Conservation (phyloP, 2,888 invertebrate genomes). For the Diarsia mendica region DNA sequence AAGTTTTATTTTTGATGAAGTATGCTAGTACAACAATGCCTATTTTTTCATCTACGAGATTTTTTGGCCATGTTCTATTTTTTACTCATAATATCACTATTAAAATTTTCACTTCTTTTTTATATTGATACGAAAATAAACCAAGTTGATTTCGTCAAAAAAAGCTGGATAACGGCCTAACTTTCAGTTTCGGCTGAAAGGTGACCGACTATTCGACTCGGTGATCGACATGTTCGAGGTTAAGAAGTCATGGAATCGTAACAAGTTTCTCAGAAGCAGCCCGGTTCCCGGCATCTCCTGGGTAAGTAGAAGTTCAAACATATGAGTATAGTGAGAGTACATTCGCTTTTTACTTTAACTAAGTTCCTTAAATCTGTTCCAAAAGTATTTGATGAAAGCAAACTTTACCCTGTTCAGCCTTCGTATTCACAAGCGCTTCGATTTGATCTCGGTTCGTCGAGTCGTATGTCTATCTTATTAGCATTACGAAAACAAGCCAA, state of each 20-base stretch:
- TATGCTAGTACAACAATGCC: not conserved
- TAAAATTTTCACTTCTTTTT: not conserved
- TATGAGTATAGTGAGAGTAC: no score
- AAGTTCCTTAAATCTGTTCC: no score
- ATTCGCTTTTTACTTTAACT: no score
- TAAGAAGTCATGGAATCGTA: not conserved
- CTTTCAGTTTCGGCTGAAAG: not conserved
- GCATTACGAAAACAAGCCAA: no score
- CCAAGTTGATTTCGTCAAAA: not conserved
- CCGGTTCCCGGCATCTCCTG: no score
- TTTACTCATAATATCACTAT: not conserved
- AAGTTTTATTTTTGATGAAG: constrained; percentile 20
- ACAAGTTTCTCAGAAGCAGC: not conserved
- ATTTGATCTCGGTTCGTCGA: no score
- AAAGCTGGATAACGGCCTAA: not conserved
- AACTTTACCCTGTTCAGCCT: no score
- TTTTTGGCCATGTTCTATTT: not conserved
- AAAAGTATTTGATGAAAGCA: no score
- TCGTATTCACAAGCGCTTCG: no score
- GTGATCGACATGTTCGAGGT: not conserved
- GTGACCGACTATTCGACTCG: not conserved
- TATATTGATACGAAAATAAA: not conserved
- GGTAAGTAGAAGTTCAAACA: not conserved
- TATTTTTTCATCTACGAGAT: not conserved
- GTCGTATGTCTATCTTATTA: no score